Evolutionary conservation across 2,797 vertebrate species (phyloP).

Genomic region (Falco novaeseelandiae): DNA sequence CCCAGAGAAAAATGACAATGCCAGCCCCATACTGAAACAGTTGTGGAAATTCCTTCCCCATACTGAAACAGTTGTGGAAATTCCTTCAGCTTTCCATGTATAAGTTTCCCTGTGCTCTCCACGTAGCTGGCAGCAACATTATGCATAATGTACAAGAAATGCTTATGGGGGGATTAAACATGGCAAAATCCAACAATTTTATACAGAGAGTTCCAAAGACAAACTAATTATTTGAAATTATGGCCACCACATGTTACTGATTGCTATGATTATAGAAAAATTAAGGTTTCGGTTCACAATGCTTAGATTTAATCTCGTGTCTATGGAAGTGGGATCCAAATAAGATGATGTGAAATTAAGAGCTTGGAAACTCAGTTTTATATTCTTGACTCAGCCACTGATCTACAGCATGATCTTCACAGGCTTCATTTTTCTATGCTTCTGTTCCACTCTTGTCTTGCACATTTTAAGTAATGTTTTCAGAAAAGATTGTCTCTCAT

Average conservation of each 20-base stretch:
- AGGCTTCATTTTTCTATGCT: neutral
- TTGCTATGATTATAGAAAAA: constrained; percentile 18
- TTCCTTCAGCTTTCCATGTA: neutral
- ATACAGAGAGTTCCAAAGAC: constrained; percentile 34
- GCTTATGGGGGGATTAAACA: neutral
- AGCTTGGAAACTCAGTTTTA: neutral
- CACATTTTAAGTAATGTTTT: neutral
- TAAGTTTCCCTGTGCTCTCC: constrained; percentile 26
- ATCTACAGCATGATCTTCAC: neutral
- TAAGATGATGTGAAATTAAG: neutral
- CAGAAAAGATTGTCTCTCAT: neutral
- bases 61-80: neutral
- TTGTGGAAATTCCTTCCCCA: neutral
- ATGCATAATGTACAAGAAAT: neutral
- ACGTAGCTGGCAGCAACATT: constrained; percentile 6
- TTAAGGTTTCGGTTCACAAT: neutral
- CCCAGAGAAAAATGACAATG: constrained; percentile 15
- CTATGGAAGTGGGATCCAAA: neutral
- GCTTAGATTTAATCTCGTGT: constrained; percentile 30
- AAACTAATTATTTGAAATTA: constrained; percentile 54
- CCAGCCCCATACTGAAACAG: neutral
- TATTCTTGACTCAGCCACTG: neutral
- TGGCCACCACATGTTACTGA: constrained; percentile 12
- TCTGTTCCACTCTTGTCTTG: neutral
- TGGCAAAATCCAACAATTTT: constrained; percentile 23